Conservation (phyloP, 2,888 invertebrate species). For the Steinernema hermaphroditum region DNA sequence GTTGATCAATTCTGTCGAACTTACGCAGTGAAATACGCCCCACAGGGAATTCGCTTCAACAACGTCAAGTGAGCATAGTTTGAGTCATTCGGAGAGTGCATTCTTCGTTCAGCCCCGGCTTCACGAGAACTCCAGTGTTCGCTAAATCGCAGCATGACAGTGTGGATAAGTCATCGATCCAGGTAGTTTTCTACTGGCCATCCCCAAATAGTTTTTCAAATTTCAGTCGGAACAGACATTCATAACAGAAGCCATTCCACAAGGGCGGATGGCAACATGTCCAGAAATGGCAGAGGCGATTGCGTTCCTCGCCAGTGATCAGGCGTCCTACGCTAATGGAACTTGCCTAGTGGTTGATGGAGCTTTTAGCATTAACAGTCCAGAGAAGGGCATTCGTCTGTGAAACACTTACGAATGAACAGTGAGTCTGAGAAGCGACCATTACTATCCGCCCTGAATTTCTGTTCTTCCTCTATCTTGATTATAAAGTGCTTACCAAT, state of each 20-base stretch:
- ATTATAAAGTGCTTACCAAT: too few relatives aligned
- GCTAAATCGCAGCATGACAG: background rate
- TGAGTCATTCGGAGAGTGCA: too few relatives aligned
- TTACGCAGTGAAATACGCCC: constrained; percentile 5
- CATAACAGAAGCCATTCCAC: constrained; percentile 1
- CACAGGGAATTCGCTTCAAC: constrained; percentile 18
- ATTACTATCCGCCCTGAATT: too few relatives aligned
- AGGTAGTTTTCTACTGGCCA: background rate
- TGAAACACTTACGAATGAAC: too few relatives aligned
- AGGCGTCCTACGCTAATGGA: constrained; percentile 19
- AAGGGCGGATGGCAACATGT: constrained; percentile 20
- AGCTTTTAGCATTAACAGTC: constrained; percentile 17
- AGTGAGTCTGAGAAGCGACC: too few relatives aligned
- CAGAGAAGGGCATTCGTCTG: background rate
- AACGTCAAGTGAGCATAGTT: constrained; percentile 25
- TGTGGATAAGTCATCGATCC: background rate
- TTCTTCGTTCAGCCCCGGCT: background rate
- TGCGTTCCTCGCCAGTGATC: constrained; percentile 18
- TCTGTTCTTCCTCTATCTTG: too few relatives aligned
- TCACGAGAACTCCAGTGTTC: constrained; percentile 11
- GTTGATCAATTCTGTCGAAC: constrained; percentile 12
- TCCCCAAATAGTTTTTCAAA: too few relatives aligned
- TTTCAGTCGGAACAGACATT: constrained; percentile 8
- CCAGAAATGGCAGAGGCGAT: constrained; percentile 22
- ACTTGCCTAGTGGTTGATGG: constrained; percentile 17